Conservation (phyloP, 2,888 invertebrate genomes). For the Eulithis prunata region DNA sequence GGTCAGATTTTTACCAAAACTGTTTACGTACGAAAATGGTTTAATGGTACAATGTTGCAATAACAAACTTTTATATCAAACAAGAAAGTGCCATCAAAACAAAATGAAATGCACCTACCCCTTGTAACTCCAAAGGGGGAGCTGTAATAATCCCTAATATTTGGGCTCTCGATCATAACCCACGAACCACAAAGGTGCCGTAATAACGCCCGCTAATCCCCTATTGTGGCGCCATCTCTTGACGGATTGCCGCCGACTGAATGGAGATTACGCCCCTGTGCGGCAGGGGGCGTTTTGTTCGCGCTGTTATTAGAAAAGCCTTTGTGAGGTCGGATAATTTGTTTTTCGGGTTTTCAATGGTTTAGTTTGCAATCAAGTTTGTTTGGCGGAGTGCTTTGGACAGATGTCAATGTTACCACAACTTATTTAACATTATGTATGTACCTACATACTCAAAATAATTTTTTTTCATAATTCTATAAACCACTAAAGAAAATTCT, state of each 20-base stretch:
- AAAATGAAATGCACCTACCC: conserved; percentile 34
- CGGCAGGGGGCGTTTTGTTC: conserved; percentile 75
- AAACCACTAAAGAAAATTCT: no score
- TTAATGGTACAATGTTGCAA: background rate
- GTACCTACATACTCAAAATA: no score
- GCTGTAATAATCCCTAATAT: conserved; percentile 82
- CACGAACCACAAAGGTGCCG: conserved; percentile 75
- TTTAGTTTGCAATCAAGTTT: conserved; percentile 43
- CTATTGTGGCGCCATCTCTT: conserved; percentile 82
- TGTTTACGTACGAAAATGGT: no score
- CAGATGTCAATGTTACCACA: conserved; percentile 31
- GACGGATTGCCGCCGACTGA: conserved; percentile 77
- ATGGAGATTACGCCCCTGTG: conserved; percentile 68
- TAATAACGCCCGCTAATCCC: conserved; percentile 81
- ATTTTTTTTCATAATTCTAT: no score
- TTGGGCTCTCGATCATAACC: conserved; percentile 79
- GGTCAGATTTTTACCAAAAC: no score
- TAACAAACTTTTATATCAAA: background rate
- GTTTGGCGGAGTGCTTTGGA: conserved; percentile 42
- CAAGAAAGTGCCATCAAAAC: conserved; percentile 13
- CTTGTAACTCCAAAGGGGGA: conserved; percentile 56
- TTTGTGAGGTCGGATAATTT: conserved; percentile 69
- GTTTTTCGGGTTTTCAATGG: conserved; percentile 63
- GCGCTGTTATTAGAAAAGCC: conserved; percentile 67
- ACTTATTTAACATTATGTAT: background rate